A percentile compares a stretch with the other conserved stretches of the same genome.
Evolutionary conservation across 2,888 invertebrate genomes (phyloP).

Genomic region (Sisyra terminalis): DNA sequence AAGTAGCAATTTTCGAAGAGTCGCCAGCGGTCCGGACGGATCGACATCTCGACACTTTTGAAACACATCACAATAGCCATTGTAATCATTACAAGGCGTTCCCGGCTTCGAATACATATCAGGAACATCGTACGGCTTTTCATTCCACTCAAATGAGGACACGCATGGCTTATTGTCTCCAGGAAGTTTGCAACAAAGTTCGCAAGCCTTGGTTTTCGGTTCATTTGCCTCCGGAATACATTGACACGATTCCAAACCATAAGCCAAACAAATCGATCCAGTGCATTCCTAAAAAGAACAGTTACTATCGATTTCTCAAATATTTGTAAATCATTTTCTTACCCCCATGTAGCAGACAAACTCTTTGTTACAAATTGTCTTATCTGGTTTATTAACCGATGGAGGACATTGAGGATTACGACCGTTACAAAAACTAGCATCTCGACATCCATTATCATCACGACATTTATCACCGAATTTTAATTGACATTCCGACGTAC

Average conservation of each 20-base stretch:
- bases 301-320: constrained; percentile 12
- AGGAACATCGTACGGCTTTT: constrained; percentile 76
- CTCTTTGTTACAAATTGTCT: constrained; percentile 91
- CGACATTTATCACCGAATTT: constrained; percentile 80
- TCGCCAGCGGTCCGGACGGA: constrained; percentile 83
- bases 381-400: constrained; percentile 81
- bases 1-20: constrained; percentile 66
- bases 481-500: constrained; percentile 70
- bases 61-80: constrained; percentile 62
- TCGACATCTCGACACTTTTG: constrained; percentile 80
- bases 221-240: constrained; percentile 68
- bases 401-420: constrained; percentile 79
- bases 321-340: constrained; percentile 21
- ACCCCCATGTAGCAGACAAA: constrained; percentile 96
- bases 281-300: constrained; percentile 78
- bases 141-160: constrained; percentile 85
- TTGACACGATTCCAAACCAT: constrained; percentile 91
- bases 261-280: constrained; percentile 93
- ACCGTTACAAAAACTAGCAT: constrained; percentile 85
- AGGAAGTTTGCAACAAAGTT: constrained; percentile 79
- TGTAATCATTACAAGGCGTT: constrained; percentile 86
- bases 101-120: constrained; percentile 89
- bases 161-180: constrained; percentile 68
- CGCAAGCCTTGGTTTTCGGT: constrained; percentile 73
- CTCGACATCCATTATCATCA: constrained; percentile 85